phyloP scores from a whole-genome alignment of 53 echinoderm and acorn worm species.

The Henricia sp. region DNA sequence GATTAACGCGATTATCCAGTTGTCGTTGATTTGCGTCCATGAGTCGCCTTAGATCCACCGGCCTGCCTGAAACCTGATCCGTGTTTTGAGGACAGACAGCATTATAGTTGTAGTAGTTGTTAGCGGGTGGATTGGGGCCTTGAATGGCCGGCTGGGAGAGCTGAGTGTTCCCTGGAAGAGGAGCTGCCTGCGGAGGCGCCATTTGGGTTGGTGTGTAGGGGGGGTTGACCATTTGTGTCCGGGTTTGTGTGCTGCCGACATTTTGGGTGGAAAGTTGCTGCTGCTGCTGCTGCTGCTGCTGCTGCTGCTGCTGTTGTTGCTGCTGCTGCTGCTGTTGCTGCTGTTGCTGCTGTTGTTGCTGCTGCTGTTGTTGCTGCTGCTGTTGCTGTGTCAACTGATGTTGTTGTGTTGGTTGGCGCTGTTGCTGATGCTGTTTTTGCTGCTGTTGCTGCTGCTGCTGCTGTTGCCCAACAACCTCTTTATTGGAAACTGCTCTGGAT shows the following conservation, averaged over 20 bases:
- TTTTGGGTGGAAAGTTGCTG: slow-evolving; percentile 16
- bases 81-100: neutral
- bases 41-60: slow-evolving; percentile 30
- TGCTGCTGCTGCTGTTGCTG: too few relatives aligned
- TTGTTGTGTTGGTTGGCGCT: slow-evolving; percentile 18
- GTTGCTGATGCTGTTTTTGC: too few relatives aligned
- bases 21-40: slow-evolving; percentile 33
- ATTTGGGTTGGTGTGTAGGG: slow-evolving; percentile 5
- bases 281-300: slow-evolving; percentile 54
- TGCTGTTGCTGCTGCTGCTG: slow-evolving; percentile 54
- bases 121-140: slow-evolving; percentile 7
- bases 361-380: slow-evolving; percentile 56
- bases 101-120: slow-evolving; percentile 25
- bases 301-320: slow-evolving; percentile 34
- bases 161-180: slow-evolving; percentile 33
- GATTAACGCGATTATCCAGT: slow-evolving; percentile 17
- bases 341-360: too few relatives aligned
- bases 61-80: neutral
- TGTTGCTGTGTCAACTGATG: too few relatives aligned
- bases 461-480: slow-evolving; percentile 22
- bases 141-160: slow-evolving; percentile 12
- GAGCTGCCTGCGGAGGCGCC: slow-evolving; percentile 5
- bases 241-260: neutral
- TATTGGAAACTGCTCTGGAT: slow-evolving; percentile 19
- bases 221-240: slow-evolving; percentile 6